phyloP scores from a whole-genome alignment of 2,113 vertebrate genomes.

The Coptodon bakossiorum region DNA sequence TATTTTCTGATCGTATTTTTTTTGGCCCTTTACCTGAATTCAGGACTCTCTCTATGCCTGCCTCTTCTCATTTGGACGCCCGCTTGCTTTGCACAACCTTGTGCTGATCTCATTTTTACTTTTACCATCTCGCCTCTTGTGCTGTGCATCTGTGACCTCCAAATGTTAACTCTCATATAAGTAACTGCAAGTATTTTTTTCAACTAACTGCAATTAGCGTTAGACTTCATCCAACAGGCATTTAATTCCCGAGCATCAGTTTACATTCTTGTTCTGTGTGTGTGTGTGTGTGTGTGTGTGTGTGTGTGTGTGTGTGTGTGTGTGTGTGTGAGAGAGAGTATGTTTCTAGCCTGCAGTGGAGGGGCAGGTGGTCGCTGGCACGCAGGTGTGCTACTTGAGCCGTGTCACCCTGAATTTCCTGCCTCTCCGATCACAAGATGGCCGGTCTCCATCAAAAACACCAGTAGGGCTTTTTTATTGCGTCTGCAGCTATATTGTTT shows the following conservation, averaged over 20 bases:
- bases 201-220: not conserved
- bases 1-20: not conserved
- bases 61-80: not conserved
- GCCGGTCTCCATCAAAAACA: conserved; percentile 22
- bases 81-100: not conserved
- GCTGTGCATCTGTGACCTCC: not conserved
- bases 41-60: not conserved
- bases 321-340: not conserved
- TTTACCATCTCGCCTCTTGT: not conserved
- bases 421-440: not conserved
- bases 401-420: conserved; percentile 31
- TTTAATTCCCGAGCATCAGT: not conserved
- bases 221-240: not conserved
- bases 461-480: not conserved
- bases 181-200: not conserved
- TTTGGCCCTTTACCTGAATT: not conserved
- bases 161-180: not conserved
- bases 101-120: not conserved
- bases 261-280: not conserved
- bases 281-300: not conserved
- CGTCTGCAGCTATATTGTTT: conserved; percentile 7
- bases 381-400: conserved; percentile 13
- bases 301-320: not conserved
- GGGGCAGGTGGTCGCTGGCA: not conserved
- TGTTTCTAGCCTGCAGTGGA: not conserved